These are phyloP conservation scores for Gopherus flavomarginatus DNA, from an alignment of 2,113 vertebrate species.

Conservation along the genomic window DNA sequence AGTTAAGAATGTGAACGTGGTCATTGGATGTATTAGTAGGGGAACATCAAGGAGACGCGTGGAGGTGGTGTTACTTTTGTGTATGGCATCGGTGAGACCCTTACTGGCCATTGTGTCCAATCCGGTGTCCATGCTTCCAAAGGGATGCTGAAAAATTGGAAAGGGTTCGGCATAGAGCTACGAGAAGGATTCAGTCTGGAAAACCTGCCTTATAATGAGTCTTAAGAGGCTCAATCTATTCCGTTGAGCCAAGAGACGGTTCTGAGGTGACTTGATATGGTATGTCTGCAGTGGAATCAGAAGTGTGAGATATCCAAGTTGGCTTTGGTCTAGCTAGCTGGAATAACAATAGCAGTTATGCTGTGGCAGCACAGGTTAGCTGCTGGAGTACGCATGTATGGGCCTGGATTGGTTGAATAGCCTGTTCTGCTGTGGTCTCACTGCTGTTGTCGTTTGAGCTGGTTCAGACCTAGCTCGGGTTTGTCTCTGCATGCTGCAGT, in stretches of 20 bases:
- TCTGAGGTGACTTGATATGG: not conserved
- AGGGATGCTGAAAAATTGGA: not conserved
- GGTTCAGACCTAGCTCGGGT: not conserved
- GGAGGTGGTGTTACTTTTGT: not conserved
- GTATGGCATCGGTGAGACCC: not conserved
- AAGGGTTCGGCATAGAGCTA: not conserved
- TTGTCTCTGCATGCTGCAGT: not conserved
- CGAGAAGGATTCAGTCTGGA: not conserved
- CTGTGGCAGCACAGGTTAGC: too few relatives aligned
- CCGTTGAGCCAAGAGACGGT: not conserved
- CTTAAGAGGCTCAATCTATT: accelerated
- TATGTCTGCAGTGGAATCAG: not conserved
- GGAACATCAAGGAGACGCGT: not conserved
- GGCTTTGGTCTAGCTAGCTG: not conserved
- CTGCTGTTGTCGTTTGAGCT: not conserved
- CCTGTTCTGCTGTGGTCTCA: not conserved
- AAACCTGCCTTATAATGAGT: not conserved
- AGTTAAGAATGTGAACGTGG: not conserved
- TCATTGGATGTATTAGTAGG: not conserved
- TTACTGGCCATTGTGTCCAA: not conserved
- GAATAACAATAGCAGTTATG: not conserved
- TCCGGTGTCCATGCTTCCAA: not conserved
- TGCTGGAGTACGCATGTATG: too few relatives aligned
- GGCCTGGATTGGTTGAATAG: too few relatives aligned
- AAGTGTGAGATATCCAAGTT: not conserved